phyloP scores from a whole-genome alignment of 2,113 vertebrate genomes.

The Calonectris borealis region DNA sequence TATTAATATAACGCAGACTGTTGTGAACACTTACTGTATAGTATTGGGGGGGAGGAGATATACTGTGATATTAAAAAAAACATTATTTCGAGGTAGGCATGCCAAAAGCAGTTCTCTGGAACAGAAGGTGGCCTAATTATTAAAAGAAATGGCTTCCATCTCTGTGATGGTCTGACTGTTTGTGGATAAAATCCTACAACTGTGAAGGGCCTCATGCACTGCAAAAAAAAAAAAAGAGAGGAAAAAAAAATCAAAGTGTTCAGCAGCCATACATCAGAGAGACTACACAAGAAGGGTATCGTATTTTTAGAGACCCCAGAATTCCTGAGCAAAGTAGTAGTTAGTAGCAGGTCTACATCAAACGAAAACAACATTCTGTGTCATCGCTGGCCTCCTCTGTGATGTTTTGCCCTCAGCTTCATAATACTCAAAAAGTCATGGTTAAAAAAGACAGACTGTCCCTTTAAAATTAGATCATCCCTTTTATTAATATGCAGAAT shows the following conservation, averaged over 20 bases:
- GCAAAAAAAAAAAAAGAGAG: neutral
- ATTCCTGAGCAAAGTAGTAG: conserved; percentile 70
- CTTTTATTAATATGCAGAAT: conserved; percentile 87
- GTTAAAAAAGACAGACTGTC: conserved; percentile 64
- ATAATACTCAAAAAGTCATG: conserved; percentile 67
- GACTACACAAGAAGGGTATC: conserved; percentile 56
- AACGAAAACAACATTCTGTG: conserved; percentile 63
- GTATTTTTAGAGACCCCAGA: conserved; percentile 53
- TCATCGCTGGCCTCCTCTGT: conserved; percentile 59
- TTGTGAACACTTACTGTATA: neutral
- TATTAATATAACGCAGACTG: neutral
- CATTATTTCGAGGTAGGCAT: conserved; percentile 39
- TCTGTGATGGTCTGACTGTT: conserved; percentile 66
- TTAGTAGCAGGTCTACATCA: conserved; percentile 73
- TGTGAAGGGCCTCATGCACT: conserved; percentile 57
- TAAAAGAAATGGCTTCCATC: conserved; percentile 63
- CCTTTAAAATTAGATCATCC: conserved; percentile 80
- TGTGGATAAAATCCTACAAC: conserved; percentile 70
- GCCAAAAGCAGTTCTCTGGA: conserved; percentile 49
- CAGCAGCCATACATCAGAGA: conserved; percentile 64
- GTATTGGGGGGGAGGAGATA: neutral
- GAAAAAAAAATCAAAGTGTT: conserved; percentile 49
- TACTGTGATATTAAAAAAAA: conserved; percentile 19
- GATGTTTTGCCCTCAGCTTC: conserved; percentile 68
- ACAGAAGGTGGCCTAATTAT: conserved; percentile 72